Conservation (phyloP, 2,113 vertebrate genomes). For the Nycticryphes semicollaris region DNA sequence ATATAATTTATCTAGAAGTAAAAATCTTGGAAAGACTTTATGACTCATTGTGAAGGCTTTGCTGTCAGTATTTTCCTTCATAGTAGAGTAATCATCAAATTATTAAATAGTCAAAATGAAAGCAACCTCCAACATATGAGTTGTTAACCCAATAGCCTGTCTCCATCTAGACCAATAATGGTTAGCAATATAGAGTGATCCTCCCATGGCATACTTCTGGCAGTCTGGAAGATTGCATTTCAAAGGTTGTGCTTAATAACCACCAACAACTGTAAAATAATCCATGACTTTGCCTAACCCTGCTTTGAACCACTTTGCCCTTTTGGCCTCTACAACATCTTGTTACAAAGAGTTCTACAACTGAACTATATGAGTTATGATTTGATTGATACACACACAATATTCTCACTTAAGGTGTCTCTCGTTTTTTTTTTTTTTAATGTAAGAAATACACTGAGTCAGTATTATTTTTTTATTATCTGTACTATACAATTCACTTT, state of each 20-base stretch:
- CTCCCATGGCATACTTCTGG: neutral
- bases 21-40: neutral
- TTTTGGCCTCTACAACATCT: neutral
- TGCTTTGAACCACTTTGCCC: neutral
- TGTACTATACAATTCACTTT: neutral
- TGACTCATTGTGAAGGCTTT: neutral
- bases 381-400: neutral
- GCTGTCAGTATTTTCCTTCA: neutral
- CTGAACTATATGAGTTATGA: neutral
- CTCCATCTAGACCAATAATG: neutral
- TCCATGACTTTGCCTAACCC: neutral
- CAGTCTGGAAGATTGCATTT: neutral
- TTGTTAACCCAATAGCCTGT: neutral
- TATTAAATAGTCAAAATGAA: neutral
- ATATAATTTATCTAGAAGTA: neutral
- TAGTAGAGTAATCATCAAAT: neutral
- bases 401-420: neutral
- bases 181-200: neutral
- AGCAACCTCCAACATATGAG: neutral
- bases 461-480: neutral
- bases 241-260: neutral
- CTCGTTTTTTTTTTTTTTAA: neutral
- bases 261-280: neutral
- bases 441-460: neutral
- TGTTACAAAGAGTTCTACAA: neutral